Base-by-base conservation (phyloP, 2,113 vertebrate genomes). In the Blennius ocellaris region DNA sequence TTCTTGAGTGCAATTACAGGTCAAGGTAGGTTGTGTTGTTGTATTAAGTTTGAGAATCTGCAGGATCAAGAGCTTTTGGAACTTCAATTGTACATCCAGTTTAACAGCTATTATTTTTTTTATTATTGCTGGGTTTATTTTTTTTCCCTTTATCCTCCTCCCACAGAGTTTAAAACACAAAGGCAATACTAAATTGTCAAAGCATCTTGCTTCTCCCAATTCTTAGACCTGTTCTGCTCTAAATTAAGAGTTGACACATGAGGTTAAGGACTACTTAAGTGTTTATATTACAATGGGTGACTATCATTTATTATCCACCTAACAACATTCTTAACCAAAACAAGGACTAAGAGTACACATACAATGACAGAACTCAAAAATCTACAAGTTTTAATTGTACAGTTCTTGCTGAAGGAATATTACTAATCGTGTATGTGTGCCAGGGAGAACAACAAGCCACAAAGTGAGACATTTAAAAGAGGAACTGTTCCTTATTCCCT, bases 401-500 rank as follows among this genome's bases (percentile, higher is more conserved):
- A 4, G 2, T 30, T 30, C 21, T 30, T 30, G 21, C 21, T 30
- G 21, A 30, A 30, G 21, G 21, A 4, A 30, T 30, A 30, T 30
- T 30, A 30, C 21, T 30, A 30, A 30, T 30, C 2, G 21, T 30
- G 21, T 30, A 30, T 30, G 21, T 30, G 21, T 30, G 21, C 21
- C 21, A 30, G 21, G 21, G 21, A 30, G 21, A 30, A 30, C 21
- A 30, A 30, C 21, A 30, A 30, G 58, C 40, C 44, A 21, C 45
- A 47, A 10, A 2, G 6, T 17, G 12, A 44, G 16, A 11, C 5
- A 37, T 50, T 38, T 59, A 55, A 69, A 15, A 14, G 2, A 43
- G 11, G 48, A 70, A 50, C n/a, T 8, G 38, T 17, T 51, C 17
- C 49, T 39, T 51, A 45, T 11, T 44, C 65, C 37, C 40, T 45